Conservation (phyloP, 2,888 invertebrate species). For the Nipponacmea schrenckii region DNA sequence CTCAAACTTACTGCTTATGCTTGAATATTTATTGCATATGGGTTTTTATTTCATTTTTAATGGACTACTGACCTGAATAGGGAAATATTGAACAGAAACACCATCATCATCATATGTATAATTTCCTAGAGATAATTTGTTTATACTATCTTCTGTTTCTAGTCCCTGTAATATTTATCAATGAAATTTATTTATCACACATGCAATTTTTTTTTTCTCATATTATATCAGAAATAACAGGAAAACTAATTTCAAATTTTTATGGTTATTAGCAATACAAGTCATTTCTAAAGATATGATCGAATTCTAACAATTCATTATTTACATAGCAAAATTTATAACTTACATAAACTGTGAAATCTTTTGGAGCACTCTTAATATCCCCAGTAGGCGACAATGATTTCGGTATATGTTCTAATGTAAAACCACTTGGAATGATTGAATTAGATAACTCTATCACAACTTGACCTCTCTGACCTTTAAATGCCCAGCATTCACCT, state of each 20-base stretch:
- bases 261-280: too few relatives aligned
- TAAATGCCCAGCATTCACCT: constrained; percentile 97
- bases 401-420: constrained; percentile 89
- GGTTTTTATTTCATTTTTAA: too few relatives aligned
- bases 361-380: constrained; percentile 90
- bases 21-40: too few relatives aligned
- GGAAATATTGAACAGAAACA: constrained; percentile 88
- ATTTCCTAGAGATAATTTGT: constrained; percentile 85
- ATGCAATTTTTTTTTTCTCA: background rate
- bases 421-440: constrained; percentile 82
- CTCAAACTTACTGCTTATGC: too few relatives aligned
- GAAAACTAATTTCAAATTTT: too few relatives aligned
- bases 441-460: constrained; percentile 83
- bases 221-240: background rate
- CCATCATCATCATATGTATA: constrained; percentile 85
- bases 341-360: constrained; percentile 75
- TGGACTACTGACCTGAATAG: constrained; percentile 72
- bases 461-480: constrained; percentile 86
- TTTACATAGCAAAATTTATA: too few relatives aligned
- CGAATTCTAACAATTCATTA: too few relatives aligned
- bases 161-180: constrained; percentile 76
- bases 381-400: constrained; percentile 84
- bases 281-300: too few relatives aligned
- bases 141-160: constrained; percentile 80
- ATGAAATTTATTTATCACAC: background rate